These are phyloP conservation scores for Magallana ariakensis DNA, from an alignment of 1,140 invertebrate genomes.

Conservation along the genomic window DNA sequence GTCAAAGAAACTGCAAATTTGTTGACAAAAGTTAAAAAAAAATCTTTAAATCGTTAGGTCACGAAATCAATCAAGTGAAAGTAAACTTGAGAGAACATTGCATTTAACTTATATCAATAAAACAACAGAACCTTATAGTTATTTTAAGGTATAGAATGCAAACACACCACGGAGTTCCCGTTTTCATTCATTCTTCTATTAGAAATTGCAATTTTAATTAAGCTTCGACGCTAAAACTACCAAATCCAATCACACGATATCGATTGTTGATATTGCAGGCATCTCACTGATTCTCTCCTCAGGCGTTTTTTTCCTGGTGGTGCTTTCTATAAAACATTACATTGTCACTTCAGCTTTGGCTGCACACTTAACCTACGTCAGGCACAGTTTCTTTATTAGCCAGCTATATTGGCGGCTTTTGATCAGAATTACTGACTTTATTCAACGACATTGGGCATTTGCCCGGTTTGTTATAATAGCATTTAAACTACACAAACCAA, in stretches of 20 bases:
- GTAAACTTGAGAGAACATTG: no score
- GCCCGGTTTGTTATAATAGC: neutral
- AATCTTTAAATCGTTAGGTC: no score
- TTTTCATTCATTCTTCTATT: no score
- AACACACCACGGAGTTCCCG: no score
- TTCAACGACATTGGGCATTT: neutral
- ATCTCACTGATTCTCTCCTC: neutral
- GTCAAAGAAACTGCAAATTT: neutral
- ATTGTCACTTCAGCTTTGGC: neutral
- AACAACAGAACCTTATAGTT: no score
- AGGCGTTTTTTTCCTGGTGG: conserved; percentile 26
- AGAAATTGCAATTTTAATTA: conserved; percentile 1
- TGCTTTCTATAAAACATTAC: conserved; percentile 35
- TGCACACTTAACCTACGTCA: conserved; percentile 21
- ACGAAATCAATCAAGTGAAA: no score
- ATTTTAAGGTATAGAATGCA: no score
- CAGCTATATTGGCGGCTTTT: neutral
- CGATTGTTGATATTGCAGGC: neutral
- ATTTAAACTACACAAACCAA: no score
- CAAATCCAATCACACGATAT: conserved; percentile 2
- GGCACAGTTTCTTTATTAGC: neutral
- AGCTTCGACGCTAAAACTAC: neutral
- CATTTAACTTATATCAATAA: no score
- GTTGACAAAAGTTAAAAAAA: no score
- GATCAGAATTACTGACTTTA: neutral